Evolutionary conservation across 2,113 vertebrate genomes (phyloP).

Genomic region (Seriola rivoliana): DNA sequence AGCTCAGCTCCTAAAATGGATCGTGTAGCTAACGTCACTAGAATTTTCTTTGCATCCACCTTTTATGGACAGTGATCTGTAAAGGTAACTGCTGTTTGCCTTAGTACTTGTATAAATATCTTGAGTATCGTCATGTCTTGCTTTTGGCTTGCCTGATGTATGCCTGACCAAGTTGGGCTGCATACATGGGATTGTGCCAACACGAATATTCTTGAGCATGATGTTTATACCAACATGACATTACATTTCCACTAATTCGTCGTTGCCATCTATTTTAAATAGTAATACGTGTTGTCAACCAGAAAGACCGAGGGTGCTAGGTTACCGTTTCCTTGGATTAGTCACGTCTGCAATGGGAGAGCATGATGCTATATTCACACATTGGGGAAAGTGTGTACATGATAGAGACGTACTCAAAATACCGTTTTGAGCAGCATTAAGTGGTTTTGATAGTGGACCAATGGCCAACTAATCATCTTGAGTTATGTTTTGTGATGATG

Average conservation of each 20-base stretch:
- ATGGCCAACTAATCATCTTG: background rate
- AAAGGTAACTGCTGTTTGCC: background rate
- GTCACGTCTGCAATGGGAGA: conserved; percentile 37
- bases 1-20: background rate
- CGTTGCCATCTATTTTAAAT: background rate
- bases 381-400: background rate
- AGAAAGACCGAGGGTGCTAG: background rate
- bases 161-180: conserved; percentile 40
- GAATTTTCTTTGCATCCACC: background rate
- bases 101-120: background rate
- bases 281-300: background rate
- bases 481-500: background rate
- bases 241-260: background rate
- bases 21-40: background rate
- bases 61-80: background rate
- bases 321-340: conserved; percentile 40
- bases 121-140: background rate
- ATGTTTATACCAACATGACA: background rate
- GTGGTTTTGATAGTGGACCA: background rate
- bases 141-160: background rate
- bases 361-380: conserved; percentile 32
- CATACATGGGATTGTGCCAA: background rate
- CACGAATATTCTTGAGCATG: background rate
- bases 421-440: background rate
- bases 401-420: background rate